Evolutionary conservation across 92 coral and sea anemone species (phyloP).

Genomic region (Parazoanthus atlanticus): DNA sequence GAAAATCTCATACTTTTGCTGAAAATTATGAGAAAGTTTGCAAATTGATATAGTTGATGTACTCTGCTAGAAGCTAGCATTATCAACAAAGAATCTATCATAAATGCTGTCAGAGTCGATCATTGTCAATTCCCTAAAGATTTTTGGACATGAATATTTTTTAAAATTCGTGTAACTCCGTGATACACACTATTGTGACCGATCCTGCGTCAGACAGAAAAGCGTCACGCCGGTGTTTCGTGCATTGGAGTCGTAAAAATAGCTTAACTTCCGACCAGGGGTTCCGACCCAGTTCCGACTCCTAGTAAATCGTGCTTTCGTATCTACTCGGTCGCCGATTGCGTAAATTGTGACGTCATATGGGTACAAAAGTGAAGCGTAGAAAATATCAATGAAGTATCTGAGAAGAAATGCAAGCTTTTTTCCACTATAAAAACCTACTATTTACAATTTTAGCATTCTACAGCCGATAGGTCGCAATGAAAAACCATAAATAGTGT

Average conservation of each 20-base stretch:
- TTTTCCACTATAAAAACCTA: background rate
- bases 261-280: background rate
- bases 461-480: background rate
- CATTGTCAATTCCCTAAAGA: background rate
- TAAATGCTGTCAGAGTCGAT: background rate
- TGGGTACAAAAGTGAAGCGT: background rate
- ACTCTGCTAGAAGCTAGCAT: background rate
- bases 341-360: slow-evolving; percentile 18
- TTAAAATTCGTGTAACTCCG: too few relatives aligned
- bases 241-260: background rate
- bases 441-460: background rate
- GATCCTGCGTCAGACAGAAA: background rate
- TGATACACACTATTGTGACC: too few relatives aligned
- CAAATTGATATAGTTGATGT: background rate
- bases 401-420: background rate
- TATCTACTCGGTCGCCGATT: background rate
- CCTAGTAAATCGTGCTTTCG: background rate
- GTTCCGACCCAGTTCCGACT: background rate
- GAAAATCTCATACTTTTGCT: slow-evolving; percentile 1
- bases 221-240: slow-evolving; percentile 4
- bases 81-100: background rate
- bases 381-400: too few relatives aligned
- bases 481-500: too few relatives aligned
- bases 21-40: background rate
- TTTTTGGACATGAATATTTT: too few relatives aligned